These are phyloP conservation scores for Xiphias gladius DNA, from an alignment of 2,113 vertebrate species.

Conservation along the genomic window DNA sequence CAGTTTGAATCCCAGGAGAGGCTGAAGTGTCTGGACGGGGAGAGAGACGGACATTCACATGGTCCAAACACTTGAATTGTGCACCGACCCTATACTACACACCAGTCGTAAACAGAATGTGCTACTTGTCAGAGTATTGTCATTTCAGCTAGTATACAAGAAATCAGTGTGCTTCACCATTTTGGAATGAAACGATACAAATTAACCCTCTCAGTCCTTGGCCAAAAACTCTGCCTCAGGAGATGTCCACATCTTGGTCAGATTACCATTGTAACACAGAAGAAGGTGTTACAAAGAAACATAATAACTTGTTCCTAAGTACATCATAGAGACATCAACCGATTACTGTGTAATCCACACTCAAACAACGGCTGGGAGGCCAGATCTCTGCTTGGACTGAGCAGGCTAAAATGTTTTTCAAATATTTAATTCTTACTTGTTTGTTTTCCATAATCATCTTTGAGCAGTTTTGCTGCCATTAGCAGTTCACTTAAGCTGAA, in stretches of 20 bases:
- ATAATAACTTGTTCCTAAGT: not conserved
- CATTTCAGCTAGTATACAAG: no score
- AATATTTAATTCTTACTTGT: not conserved
- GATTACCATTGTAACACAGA: no score
- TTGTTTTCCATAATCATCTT: not conserved
- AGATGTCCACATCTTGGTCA: no score
- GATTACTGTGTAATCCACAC: not conserved
- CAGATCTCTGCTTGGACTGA: conserved; percentile 3
- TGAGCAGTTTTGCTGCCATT: not conserved
- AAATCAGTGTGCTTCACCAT: no score
- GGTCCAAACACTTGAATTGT: not conserved
- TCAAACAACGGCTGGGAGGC: not conserved
- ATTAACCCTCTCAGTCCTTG: no score
- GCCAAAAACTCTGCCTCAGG: no score
- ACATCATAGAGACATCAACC: no score
- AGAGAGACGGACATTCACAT: not conserved
- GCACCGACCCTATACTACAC: not conserved
- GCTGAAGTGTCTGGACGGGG: not conserved
- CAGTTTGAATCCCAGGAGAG: conserved; percentile 17
- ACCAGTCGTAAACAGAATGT: no score
- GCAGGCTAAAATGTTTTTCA: not conserved
- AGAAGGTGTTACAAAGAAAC: no score
- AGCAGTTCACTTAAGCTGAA: not conserved
- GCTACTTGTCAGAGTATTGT: no score
- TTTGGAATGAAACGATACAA: no score